Evolutionary conservation across 2,113 vertebrate genomes (phyloP).

Genomic region (Scomber scombrus): DNA sequence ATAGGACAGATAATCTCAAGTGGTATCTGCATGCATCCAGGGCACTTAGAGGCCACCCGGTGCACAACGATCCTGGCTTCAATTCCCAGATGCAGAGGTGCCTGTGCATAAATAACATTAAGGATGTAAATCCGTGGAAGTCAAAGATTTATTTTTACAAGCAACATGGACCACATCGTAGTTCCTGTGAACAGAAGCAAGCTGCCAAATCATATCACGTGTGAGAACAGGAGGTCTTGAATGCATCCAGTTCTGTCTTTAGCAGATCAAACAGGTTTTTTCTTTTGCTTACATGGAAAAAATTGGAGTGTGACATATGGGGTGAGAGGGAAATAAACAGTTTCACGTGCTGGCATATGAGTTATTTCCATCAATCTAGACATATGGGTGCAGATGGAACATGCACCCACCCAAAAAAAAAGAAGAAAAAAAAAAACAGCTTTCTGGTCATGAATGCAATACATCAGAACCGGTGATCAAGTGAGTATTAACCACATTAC

Average conservation of each 20-base stretch:
- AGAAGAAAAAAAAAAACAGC: slow-evolving; percentile 7
- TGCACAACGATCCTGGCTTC: neutral
- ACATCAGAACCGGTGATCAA: slow-evolving; percentile 60
- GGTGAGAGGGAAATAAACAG: slow-evolving; percentile 12
- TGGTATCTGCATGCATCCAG: slow-evolving; percentile 39
- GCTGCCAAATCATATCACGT: neutral
- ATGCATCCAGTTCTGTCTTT: slow-evolving; percentile 2
- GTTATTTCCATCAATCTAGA: slow-evolving; percentile 20
- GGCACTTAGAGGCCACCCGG: slow-evolving; percentile 39
- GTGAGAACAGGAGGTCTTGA: slow-evolving; percentile 8
- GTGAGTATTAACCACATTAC: slow-evolving; percentile 68
- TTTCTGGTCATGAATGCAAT: slow-evolving; percentile 30
- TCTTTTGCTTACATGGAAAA: neutral
- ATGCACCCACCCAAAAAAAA: neutral
- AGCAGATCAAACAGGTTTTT: slow-evolving; percentile 29
- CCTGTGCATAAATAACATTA: slow-evolving; percentile 17
- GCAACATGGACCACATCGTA: neutral
- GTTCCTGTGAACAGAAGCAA: slow-evolving; percentile 25
- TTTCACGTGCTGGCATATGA: slow-evolving; percentile 5
- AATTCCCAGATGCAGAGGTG: slow-evolving; percentile 17
- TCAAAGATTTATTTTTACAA: slow-evolving; percentile 34
- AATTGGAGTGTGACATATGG: slow-evolving; percentile 6
- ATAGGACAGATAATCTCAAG: slow-evolving; percentile 44
- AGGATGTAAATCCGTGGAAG: slow-evolving; percentile 37
- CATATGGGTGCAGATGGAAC: slow-evolving; percentile 18